phyloP scores from a whole-genome alignment of 1,140 invertebrate genomes.

The Asobara japonica region DNA sequence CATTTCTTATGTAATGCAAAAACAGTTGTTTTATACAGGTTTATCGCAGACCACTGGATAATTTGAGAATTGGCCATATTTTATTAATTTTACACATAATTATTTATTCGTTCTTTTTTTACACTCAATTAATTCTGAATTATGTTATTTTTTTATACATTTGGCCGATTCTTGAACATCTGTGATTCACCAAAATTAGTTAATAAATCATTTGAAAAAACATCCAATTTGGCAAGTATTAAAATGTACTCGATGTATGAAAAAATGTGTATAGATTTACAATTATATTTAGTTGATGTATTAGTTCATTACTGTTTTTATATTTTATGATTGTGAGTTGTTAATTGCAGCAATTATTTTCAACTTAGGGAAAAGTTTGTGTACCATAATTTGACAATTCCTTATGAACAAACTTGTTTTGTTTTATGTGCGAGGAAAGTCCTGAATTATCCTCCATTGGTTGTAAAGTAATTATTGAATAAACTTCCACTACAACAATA shows the following conservation, averaged over 20 bases:
- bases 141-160: conserved; percentile 13
- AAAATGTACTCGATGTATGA: conserved; percentile 34
- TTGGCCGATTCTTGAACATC: conserved; percentile 45
- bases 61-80: conserved; percentile 41
- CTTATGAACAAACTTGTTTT: not conserved
- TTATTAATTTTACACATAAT: conserved; percentile 19
- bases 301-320: conserved; percentile 52
- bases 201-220: conserved; percentile 17
- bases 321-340: conserved; percentile 50
- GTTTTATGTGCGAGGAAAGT: not conserved
- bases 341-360: conserved; percentile 8
- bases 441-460: not conserved
- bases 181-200: conserved; percentile 43
- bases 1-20: conserved; percentile 39
- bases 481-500: conserved; percentile 4
- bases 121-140: conserved; percentile 3
- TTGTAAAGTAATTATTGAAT: conserved; percentile 11
- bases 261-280: conserved; percentile 22
- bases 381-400: not conserved
- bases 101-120: conserved; percentile 26
- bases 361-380: not conserved
- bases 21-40: conserved; percentile 28
- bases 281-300: conserved; percentile 17
- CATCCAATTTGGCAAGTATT: conserved; percentile 34
- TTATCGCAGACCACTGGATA: conserved; percentile 33